phyloP scores from a whole-genome alignment of 2,888 invertebrate genomes.

The Macropis europaea region DNA sequence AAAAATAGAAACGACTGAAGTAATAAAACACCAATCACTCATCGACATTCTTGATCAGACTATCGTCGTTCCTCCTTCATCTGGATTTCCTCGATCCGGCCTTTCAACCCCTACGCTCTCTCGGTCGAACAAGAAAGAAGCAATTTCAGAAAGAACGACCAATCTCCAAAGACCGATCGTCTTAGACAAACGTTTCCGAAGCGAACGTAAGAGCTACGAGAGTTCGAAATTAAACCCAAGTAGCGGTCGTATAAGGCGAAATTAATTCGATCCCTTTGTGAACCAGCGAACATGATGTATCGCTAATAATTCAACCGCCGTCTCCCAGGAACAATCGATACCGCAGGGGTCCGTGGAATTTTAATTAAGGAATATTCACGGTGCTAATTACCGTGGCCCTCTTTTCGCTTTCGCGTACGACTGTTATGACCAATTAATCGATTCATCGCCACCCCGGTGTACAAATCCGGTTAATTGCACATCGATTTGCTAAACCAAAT shows the following conservation, averaged over 20 bases:
- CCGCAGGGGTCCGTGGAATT: slow-evolving; percentile 30
- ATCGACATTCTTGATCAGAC: neutral
- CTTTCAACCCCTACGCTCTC: neutral
- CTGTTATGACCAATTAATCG: slow-evolving; percentile 40
- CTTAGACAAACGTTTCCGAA: slow-evolving; percentile 20
- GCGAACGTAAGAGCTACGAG: slow-evolving; percentile 10
- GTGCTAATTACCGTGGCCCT: slow-evolving; percentile 42
- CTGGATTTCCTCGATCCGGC: neutral
- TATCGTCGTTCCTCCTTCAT: neutral
- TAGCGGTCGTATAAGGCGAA: slow-evolving; percentile 1
- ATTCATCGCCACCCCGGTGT: slow-evolving; percentile 12
- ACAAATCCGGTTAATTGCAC: slow-evolving; percentile 15
- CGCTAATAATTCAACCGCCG: neutral
- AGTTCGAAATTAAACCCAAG: slow-evolving; percentile 26
- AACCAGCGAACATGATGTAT: neutral
- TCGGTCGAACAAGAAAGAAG: slow-evolving; percentile 3
- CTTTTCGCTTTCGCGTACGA: slow-evolving; percentile 17
- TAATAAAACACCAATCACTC: neutral
- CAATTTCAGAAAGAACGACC: slow-evolving; percentile 39
- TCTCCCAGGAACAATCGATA: slow-evolving; percentile 23
- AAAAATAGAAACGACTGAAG: too few relatives aligned
- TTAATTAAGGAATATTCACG: slow-evolving; percentile 47
- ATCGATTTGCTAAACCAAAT: slow-evolving; percentile 5
- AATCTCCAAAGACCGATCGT: slow-evolving; percentile 10
- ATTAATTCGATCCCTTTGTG: slow-evolving; percentile 7